phyloP scores from a whole-genome alignment of 2,113 vertebrate species.

The Pica pica region DNA sequence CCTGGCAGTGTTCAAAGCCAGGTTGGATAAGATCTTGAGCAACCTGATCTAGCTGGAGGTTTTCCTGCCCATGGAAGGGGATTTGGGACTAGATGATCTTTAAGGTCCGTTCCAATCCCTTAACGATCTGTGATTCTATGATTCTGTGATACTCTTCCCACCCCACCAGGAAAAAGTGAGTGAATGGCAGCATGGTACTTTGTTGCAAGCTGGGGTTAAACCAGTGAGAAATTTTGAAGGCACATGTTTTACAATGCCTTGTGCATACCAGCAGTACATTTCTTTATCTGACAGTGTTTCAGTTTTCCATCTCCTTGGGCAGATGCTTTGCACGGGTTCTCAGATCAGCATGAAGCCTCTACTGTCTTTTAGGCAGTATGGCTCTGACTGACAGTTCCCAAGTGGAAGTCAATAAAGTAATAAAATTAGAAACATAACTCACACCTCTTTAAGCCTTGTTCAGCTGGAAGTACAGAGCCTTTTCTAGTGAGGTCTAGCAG shows the following conservation, averaged over 20 bases:
- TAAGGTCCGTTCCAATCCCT: neutral
- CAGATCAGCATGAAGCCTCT: neutral
- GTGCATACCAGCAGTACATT: neutral
- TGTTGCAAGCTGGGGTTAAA: neutral
- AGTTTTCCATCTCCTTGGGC: neutral
- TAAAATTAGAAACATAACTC: neutral
- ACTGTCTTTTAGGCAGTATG: neutral
- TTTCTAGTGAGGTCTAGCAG: neutral
- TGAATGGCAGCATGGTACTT: neutral
- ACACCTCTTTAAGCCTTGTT: neutral
- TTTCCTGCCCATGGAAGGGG: too few relatives aligned
- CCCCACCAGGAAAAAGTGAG: neutral
- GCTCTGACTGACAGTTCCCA: neutral
- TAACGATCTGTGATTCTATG: too few relatives aligned
- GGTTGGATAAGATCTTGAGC: neutral
- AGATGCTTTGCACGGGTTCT: neutral
- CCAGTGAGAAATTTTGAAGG: neutral
- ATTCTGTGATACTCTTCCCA: neutral
- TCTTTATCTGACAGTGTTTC: neutral
- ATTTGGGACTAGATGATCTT: neutral
- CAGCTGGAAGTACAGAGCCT: neutral
- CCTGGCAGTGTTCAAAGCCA: neutral
- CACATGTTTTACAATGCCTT: neutral
- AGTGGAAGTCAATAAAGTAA: neutral
- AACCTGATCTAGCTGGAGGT: neutral